Conservation (phyloP, 2,888 invertebrate genomes). For the Yponomeuta evonymella region DNA sequence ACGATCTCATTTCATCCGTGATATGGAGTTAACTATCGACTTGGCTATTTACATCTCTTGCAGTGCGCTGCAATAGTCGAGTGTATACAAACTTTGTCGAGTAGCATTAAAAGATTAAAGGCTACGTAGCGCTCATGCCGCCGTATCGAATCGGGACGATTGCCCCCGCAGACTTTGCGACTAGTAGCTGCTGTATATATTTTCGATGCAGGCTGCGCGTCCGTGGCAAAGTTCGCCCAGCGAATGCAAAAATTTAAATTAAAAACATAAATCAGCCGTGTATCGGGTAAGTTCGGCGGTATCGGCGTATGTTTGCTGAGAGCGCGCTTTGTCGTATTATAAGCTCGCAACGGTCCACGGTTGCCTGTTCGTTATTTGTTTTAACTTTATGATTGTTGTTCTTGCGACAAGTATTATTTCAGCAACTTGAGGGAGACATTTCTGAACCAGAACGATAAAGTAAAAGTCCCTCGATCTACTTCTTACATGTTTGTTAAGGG, state of each 20-base stretch:
- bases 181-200: slow-evolving; percentile 34
- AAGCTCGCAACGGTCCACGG: slow-evolving; percentile 11
- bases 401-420: slow-evolving; percentile 7
- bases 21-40: background rate
- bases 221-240: slow-evolving; percentile 67
- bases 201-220: slow-evolving; percentile 73
- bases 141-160: slow-evolving; percentile 63
- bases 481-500: background rate
- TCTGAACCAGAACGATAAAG: background rate
- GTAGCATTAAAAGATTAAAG: slow-evolving; percentile 76
- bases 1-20: background rate
- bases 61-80: background rate
- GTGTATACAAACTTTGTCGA: slow-evolving; percentile 48
- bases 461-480: background rate
- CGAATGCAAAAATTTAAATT: slow-evolving; percentile 78
- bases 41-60: background rate
- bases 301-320: slow-evolving; percentile 53
- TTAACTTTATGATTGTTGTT: slow-evolving; percentile 14
- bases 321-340: slow-evolving; percentile 17
- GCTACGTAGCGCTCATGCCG: slow-evolving; percentile 59
- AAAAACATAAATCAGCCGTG: slow-evolving; percentile 76
- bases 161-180: slow-evolving; percentile 10
- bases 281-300: slow-evolving; percentile 73
- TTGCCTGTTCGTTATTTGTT: slow-evolving; percentile 11
- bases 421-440: background rate